Evolutionary conservation across 2,797 vertebrate genomes (phyloP), one percentile per base, ranked within the genome.

Genomic region (Chrosomus eos): DNA sequence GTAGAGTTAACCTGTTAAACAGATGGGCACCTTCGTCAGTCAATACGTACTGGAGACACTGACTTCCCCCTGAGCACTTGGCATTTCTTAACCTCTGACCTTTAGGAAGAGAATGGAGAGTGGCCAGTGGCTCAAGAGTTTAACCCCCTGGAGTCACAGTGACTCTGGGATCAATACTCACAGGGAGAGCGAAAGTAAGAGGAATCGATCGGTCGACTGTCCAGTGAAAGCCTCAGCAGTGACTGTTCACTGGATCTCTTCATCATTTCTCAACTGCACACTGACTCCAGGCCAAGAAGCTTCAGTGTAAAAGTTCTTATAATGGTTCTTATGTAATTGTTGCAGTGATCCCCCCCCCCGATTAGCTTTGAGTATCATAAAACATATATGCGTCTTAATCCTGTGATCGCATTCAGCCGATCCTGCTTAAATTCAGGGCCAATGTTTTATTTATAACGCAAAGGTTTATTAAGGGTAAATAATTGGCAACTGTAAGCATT

Each of bases 1-100:
- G 72, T 85, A 85, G 85, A 92, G 91, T 93, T 95, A 94, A 95
- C 94, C 91, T 93, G 92, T 95, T 94, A 93, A 95, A 92, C 93
- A 95, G 94, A 96, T 94, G 94, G 93, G 73, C 88, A 89, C 76
- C 86, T 89, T 90, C 89, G 28, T 71, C 83, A 53, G 76, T 80
- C 76, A 73, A 73, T 85, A 79, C 53, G 1, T 64, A 81, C 86
- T 76, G 51, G 85, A 88, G 87, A 92, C 93, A 91, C 92, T 86
- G 93, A 94, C 94, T 92, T 94, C 91, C 90, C 88, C 89, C 58
- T 64, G 51, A 94, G 93, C 92, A 92, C 94, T 95, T 93, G 91
- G 92, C 93, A 94, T 90, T 89, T 91, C 83, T 87, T 94, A 85
- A 85, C 93, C 92, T 80, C 66, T 85, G 92, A 94, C 94, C 93